A percentile compares a stretch with the other conserved stretches of the same genome.
Evolutionary conservation across 2,113 vertebrate species (phyloP).

Genomic region (Elephantulus edwardii): DNA sequence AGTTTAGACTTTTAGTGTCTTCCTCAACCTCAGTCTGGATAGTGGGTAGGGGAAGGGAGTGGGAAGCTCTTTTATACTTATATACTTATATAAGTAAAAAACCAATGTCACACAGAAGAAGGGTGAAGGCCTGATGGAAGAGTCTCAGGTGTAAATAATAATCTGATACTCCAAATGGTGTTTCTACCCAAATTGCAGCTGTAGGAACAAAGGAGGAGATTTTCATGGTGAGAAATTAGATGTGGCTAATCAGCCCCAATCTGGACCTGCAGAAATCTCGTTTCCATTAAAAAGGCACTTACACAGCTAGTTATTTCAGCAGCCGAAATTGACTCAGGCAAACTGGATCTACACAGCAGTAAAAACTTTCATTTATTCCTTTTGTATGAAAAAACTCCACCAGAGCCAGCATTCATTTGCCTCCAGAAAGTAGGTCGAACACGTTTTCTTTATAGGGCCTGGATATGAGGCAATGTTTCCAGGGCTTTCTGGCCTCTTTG

Average conservation of each 20-base stretch:
- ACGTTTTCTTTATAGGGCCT: not conserved
- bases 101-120: not conserved
- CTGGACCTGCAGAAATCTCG: not conserved
- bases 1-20: not conserved
- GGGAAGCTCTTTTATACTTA: too few relatives aligned
- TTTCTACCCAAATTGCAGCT: not conserved
- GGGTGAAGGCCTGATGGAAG: not conserved
- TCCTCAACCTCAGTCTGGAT: not conserved
- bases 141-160: not conserved
- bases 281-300: not conserved
- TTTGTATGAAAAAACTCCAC: not conserved
- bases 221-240: not conserved
- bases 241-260: not conserved
- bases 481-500: not conserved
- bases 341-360: not conserved
- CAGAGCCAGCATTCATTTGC: not conserved
- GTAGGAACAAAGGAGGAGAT: not conserved
- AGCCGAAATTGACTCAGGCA: not conserved
- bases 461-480: constrained; percentile 14
- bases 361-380: not conserved
- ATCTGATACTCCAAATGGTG: not conserved
- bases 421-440: constrained; percentile 44
- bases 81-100: not conserved
- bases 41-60: too few relatives aligned
- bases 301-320: not conserved